Evolutionary conservation across 1,140 invertebrate species (phyloP).

Genomic region (Drosophila oshimai): DNA sequence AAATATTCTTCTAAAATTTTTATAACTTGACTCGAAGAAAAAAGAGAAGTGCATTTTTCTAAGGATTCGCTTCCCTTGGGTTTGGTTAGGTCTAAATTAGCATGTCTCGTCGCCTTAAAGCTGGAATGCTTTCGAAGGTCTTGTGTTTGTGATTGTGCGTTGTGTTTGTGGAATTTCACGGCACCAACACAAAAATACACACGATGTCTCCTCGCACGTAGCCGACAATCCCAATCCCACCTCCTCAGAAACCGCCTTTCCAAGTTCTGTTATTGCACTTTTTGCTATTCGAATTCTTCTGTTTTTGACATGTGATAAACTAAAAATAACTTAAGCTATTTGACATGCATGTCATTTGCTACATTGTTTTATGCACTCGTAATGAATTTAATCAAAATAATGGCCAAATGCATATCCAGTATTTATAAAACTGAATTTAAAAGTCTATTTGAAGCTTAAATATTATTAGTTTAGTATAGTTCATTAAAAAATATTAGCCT

Average conservation of each 20-base stretch:
- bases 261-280: slow-evolving; percentile 4
- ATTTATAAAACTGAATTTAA: no score
- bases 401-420: no score
- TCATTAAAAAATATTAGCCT: no score
- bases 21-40: background rate
- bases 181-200: background rate
- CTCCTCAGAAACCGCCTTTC: background rate
- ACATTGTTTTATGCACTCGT: background rate
- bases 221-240: background rate
- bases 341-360: background rate
- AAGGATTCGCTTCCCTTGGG: background rate
- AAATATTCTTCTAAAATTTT: no score
- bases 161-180: background rate
- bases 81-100: background rate
- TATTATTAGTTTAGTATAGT: no score
- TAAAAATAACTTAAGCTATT: background rate
- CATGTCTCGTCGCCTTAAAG: background rate
- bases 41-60: background rate
- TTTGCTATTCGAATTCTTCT: slow-evolving; percentile 8
- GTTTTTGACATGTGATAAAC: background rate
- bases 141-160: slow-evolving; percentile 1
- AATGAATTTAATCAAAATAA: background rate
- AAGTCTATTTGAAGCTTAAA: no score
- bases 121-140: background rate
- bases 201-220: slow-evolving; percentile 9